Percentiles rank a stretch among this genome's conserved stretches.
Conservation (phyloP, 2,113 vertebrate genomes). For the Protobothrops mucrosquamatus region DNA sequence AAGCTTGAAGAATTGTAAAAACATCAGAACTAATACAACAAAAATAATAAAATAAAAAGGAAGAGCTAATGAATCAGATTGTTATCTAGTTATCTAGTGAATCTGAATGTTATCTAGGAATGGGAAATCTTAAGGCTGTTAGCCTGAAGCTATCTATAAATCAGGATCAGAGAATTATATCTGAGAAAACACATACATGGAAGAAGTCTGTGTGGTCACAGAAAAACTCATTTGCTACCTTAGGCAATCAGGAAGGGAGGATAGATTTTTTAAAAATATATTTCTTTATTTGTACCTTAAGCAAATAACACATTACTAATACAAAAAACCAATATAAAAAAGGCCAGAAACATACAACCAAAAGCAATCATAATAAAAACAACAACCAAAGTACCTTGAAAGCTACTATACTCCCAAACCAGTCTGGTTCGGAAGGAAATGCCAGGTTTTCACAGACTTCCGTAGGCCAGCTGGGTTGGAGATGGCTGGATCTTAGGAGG, state of each 20-base stretch:
- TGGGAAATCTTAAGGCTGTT: background rate
- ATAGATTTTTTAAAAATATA: background rate
- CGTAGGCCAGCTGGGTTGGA: background rate
- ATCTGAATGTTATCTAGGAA: background rate
- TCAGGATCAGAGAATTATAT: background rate
- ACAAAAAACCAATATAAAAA: background rate
- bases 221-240: background rate
- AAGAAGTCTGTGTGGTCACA: background rate
- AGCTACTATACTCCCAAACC: background rate
- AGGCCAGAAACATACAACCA: background rate
- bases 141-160: background rate
- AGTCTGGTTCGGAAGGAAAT: background rate
- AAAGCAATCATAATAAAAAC: background rate
- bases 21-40: background rate
- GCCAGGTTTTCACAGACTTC: background rate
- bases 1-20: background rate
- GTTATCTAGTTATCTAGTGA: background rate
- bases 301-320: background rate
- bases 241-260: background rate
- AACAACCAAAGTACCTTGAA: background rate
- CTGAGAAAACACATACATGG: background rate
- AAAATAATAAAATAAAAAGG: background rate
- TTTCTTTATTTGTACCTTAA: background rate
- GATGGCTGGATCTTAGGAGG: background rate
- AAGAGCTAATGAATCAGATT: background rate